Conservation (phyloP, 2,113 vertebrate genomes). For the Rhinolophus sinicus region DNA sequence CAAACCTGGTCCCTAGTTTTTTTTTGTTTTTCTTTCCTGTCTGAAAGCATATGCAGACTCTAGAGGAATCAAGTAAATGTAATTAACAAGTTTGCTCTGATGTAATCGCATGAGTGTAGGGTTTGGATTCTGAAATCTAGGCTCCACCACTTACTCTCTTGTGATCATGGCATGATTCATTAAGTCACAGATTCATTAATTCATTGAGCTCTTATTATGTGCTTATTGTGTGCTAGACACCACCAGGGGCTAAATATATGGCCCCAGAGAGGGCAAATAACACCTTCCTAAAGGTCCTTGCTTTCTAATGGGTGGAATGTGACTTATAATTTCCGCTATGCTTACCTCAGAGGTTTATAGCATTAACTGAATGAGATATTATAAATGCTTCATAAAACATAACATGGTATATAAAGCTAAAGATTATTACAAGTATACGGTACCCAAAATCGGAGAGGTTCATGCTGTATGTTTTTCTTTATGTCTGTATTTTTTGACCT, state of each 20-base stretch:
- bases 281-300: background rate
- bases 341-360: background rate
- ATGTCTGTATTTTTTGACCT: background rate
- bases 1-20: fast-evolving
- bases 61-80: background rate
- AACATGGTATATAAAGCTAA: background rate
- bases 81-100: background rate
- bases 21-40: background rate
- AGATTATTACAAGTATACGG: background rate
- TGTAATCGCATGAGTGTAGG: background rate
- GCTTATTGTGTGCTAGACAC: background rate
- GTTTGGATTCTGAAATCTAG: background rate
- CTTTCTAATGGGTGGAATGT: background rate
- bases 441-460: background rate
- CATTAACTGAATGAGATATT: background rate
- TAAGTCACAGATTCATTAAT: background rate
- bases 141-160: background rate
- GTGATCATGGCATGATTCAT: background rate
- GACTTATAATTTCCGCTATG: background rate
- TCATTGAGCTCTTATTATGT: background rate
- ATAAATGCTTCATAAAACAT: background rate
- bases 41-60: background rate
- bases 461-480: background rate
- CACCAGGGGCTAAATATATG: background rate
- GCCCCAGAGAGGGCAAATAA: background rate